phyloP scores from a whole-genome alignment of 2,888 invertebrate genomes.

The Dasysyrphus albostriatus region DNA sequence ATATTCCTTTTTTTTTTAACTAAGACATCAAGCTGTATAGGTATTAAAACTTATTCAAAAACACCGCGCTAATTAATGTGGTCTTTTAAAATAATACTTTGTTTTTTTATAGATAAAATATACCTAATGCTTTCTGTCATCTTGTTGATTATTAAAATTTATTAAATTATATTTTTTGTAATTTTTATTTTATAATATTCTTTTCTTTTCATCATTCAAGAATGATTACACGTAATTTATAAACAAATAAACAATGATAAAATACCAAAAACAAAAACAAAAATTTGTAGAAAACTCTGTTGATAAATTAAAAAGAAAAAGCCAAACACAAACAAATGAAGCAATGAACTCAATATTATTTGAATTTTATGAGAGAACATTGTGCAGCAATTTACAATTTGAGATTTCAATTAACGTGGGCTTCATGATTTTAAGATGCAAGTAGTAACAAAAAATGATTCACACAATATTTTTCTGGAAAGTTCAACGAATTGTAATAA shows the following conservation, averaged over 20 bases:
- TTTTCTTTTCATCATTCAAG: too few species aligned
- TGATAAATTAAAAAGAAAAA: slow-evolving; percentile 34
- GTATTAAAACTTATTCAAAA: too few species aligned
- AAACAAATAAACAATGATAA: slow-evolving; percentile 44
- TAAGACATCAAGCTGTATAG: too few species aligned
- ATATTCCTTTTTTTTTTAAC: too few species aligned
- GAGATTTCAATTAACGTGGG: slow-evolving; percentile 20
- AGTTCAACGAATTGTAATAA: slow-evolving; percentile 11
- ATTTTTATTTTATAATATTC: too few species aligned
- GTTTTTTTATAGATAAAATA: too few species aligned
- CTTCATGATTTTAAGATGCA: not conserved
- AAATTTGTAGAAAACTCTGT: slow-evolving; percentile 17
- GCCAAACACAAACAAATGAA: slow-evolving; percentile 21
- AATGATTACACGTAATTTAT: not conserved
- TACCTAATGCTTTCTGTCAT: too few species aligned
- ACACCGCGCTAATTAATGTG: too few species aligned
- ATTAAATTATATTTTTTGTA: too few species aligned
- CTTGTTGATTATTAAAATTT: too few species aligned
- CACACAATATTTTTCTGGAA: not conserved
- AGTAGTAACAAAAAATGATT: not conserved
- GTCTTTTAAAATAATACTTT: too few species aligned
- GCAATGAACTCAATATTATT: slow-evolving; percentile 13
- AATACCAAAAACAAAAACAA: not conserved
- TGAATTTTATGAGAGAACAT: not conserved
- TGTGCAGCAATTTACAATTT: slow-evolving; percentile 2